Evolutionary conservation across 2,888 invertebrate species (phyloP).

Genomic region (Pseudococcus viburni): DNA sequence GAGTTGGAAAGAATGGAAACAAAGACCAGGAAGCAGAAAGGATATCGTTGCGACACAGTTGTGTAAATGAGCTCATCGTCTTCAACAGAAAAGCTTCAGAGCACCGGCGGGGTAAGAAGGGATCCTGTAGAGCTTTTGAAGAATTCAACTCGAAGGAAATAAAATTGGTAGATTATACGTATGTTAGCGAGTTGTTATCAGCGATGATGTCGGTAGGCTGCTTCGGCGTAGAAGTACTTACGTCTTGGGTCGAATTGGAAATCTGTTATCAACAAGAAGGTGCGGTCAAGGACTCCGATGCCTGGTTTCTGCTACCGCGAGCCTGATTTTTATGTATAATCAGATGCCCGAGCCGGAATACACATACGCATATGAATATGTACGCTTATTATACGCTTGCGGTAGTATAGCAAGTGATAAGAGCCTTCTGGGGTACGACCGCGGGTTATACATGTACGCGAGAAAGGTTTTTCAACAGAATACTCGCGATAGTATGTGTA

Average conservation of each 20-base stretch:
- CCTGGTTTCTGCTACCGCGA: background rate
- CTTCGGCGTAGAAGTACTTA: background rate
- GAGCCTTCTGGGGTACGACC: slow-evolving; percentile 4
- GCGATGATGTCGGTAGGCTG: background rate
- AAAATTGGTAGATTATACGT: background rate
- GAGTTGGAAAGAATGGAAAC: slow-evolving; percentile 26
- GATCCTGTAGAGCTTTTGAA: no score
- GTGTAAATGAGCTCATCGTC: slow-evolving; percentile 5
- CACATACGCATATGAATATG: background rate
- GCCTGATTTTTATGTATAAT: background rate
- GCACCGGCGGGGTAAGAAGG: no score
- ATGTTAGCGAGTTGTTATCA: background rate
- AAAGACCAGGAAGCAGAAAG: slow-evolving; percentile 60
- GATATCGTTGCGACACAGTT: background rate
- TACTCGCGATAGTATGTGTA: background rate
- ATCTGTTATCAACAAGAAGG: slow-evolving; percentile 42
- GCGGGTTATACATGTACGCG: background rate
- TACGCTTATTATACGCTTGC: background rate
- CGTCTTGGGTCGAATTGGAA: background rate
- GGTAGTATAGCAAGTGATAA: background rate
- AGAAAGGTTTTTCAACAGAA: background rate
- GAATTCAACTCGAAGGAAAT: no score
- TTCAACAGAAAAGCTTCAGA: background rate
- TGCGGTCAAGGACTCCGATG: slow-evolving; percentile 61
- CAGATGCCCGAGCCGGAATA: background rate